Conservation (phyloP, 2,113 vertebrate species). For the Crotalus tigris region DNA sequence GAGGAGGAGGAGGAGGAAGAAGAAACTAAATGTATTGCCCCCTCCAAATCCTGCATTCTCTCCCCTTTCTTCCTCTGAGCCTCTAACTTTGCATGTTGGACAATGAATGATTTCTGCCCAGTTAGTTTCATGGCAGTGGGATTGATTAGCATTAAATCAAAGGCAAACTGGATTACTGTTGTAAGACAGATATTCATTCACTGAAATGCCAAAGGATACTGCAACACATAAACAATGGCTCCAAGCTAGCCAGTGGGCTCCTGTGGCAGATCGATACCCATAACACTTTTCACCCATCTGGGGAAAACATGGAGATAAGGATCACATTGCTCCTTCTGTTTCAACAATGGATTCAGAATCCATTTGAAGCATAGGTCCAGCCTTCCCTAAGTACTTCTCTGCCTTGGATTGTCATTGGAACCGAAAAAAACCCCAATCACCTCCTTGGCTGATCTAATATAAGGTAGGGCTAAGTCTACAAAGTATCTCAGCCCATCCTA, state of each 20-base stretch:
- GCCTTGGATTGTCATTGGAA: neutral
- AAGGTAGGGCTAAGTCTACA: neutral
- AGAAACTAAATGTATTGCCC: too few species aligned
- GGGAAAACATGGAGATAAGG: neutral
- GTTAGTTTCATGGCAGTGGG: neutral
- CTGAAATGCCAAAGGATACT: neutral
- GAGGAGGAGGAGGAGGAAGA: neutral
- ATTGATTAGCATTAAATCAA: conserved; percentile 22
- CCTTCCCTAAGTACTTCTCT: neutral
- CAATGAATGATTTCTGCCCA: neutral
- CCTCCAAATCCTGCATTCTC: too few species aligned
- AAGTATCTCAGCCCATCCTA: neutral
- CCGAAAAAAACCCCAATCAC: neutral
- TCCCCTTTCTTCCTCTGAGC: neutral
- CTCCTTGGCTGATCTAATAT: neutral
- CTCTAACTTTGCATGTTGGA: neutral
- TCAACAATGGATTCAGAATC: neutral
- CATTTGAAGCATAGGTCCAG: neutral
- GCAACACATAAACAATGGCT: neutral
- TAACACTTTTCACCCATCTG: too few species aligned
- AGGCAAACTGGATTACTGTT: conserved; percentile 7
- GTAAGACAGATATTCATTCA: conserved; percentile 10
- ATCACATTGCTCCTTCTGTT: neutral
- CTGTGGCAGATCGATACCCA: neutral
- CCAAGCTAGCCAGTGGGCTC: neutral